Evolutionary conservation across 2,797 vertebrate genomes (phyloP), one percentile per base, ranked within the genome.

Genomic region (Bradypodion pumilum): DNA sequence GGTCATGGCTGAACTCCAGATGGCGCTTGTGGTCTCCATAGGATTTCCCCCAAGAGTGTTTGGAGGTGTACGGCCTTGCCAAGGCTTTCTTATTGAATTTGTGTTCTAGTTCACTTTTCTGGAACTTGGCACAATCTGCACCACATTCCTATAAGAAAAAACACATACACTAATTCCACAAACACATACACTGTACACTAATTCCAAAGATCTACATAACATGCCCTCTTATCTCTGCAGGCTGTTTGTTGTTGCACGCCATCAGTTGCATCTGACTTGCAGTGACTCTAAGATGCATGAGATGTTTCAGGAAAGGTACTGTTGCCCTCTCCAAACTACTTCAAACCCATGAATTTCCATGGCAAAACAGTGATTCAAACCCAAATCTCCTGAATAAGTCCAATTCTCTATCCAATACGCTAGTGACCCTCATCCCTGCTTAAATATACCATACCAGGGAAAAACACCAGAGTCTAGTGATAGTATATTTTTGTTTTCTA

Each of bases 21-120:
- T 98, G 96, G 69, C 96, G 97, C 90, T 99, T 99, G 95, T 99
- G 98, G 0, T 97, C 98, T 1, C 98, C 98, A 0, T 99, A 99
- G 0, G 98, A 99, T 88, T 95, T 95, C 0, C 98, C 98, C 96
- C 97, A 97, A 1, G 97, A 97, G 68, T 97, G 96, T 52, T 95
- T 81, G 0, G 96, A 97, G 0, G 90, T 93, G 19, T 97, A 97
- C 0, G 95, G 96, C 32, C 95, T 95, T 83, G 95, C 96, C 85
- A 97, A 84, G 5, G 96, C 96, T 89, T 91, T 95, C 85, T 92
- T 95, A 83, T 96, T 97, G 80, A 97, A 97, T 63, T 96, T 97
- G 90, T 96, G 82, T 77, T 98, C 97, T 84, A 99, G 86, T 70
- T 99, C 98, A 4, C 98, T 99, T 91, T 99, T 99, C 94, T 99